Evolutionary conservation across 2,888 invertebrate genomes (phyloP).

Genomic region (Galeruca laticollis): DNA sequence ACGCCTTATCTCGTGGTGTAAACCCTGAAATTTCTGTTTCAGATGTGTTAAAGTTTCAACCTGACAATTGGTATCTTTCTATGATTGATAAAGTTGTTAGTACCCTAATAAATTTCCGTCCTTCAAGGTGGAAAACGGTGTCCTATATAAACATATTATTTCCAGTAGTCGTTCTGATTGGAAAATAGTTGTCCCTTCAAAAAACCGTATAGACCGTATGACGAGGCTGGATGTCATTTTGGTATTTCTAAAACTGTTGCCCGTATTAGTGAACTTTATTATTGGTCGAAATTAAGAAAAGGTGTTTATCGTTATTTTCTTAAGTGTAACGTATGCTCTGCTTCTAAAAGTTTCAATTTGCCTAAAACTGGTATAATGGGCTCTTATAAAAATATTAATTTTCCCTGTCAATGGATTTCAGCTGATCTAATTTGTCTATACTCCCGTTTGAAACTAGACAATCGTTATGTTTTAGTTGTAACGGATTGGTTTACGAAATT

Average conservation of each 20-base stretch:
- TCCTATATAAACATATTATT: constrained; percentile 37
- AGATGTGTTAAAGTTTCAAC: constrained; percentile 24
- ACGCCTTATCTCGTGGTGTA: constrained; percentile 40
- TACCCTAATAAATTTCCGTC: constrained; percentile 37
- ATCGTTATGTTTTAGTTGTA: constrained; percentile 19
- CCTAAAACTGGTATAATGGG: no score
- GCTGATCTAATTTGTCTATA: constrained; percentile 47
- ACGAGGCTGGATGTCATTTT: no score
- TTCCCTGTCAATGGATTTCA: constrained; percentile 39
- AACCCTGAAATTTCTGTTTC: constrained; percentile 9
- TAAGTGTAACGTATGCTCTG: no score
- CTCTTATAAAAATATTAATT: constrained; percentile 47
- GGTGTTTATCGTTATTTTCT: no score
- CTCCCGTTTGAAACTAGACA: constrained; percentile 25
- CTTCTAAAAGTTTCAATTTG: no score
- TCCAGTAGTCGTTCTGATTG: constrained; percentile 15
- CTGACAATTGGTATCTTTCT: constrained; percentile 38
- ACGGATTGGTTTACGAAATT: no score
- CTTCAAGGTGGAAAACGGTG: constrained; percentile 40
- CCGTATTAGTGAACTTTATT: no score
- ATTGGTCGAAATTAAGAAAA: no score
- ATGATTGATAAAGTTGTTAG: constrained; percentile 37
- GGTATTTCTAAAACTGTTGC: no score
- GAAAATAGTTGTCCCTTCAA: constrained; percentile 46
- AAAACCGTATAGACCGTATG: no score